A percentile compares a stretch with the other conserved stretches of the same genome.
phyloP scores from a whole-genome alignment of 2,113 vertebrate species.

The Vicugna pacos region DNA sequence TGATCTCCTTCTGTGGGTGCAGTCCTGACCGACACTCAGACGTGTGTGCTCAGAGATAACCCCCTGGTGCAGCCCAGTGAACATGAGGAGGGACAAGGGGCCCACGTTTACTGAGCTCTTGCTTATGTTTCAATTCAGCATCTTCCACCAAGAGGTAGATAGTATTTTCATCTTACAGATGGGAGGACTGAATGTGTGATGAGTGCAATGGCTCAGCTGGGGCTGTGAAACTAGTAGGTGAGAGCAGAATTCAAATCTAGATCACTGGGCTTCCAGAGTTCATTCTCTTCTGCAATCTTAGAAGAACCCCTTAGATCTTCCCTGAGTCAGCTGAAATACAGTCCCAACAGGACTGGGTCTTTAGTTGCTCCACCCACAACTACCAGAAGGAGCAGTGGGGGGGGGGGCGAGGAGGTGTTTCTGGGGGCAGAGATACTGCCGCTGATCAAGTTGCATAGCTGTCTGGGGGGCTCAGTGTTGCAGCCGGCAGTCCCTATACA shows the following conservation, averaged over 20 bases:
- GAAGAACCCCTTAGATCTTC: background rate
- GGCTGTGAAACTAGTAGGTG: background rate
- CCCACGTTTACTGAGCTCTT: rapidly evolving
- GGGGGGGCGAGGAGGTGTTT: background rate
- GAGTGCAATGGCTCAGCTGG: background rate
- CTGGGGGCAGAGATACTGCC: background rate
- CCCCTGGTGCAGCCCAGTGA: background rate
- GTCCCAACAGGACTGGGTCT: background rate
- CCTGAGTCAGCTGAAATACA: background rate
- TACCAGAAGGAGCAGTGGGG: background rate
- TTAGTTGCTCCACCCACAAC: background rate
- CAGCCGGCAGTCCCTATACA: background rate
- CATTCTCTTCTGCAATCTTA: background rate
- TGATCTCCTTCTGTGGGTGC: rapidly evolving
- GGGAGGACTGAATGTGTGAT: background rate
- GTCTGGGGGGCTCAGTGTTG: background rate
- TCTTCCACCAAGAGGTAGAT: background rate
- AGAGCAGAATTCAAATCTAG: background rate
- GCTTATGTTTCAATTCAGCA: background rate
- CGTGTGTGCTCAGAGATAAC: background rate
- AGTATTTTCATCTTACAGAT: background rate
- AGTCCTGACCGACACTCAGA: background rate
- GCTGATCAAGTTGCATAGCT: background rate
- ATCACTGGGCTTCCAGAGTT: background rate
- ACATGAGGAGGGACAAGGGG: background rate